phyloP scores from a whole-genome alignment of 2,888 invertebrate genomes.

The Liodrosophila aerea region DNA sequence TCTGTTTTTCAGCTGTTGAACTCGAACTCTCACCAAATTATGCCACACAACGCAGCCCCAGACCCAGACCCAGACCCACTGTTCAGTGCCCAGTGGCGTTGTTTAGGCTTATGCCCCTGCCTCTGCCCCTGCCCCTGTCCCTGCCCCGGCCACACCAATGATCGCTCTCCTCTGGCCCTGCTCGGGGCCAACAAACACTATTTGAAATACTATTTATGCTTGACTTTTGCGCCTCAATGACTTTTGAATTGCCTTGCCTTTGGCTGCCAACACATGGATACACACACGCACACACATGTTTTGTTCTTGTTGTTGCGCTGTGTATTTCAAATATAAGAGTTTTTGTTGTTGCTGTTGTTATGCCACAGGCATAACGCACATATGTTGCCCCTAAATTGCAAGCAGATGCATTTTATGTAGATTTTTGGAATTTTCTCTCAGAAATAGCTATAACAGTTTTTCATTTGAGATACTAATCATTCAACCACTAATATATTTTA shows the following conservation, averaged over 20 bases:
- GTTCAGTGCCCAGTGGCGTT: slow-evolving; percentile 53
- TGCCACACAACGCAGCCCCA: slow-evolving; percentile 66
- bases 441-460: slow-evolving; percentile 8
- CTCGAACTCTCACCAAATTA: slow-evolving; percentile 78
- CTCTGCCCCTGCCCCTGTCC: not conserved
- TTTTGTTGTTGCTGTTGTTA: slow-evolving; percentile 24
- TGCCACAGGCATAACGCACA: slow-evolving; percentile 54
- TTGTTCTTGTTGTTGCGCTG: slow-evolving; percentile 22
- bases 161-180: slow-evolving; percentile 23
- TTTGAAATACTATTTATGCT: slow-evolving; percentile 76
- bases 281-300: slow-evolving; percentile 15
- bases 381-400: slow-evolving; percentile 63
- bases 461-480: not conserved
- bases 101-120: slow-evolving; percentile 21
- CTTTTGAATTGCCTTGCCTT: slow-evolving; percentile 79
- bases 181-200: slow-evolving; percentile 73
- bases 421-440: slow-evolving; percentile 28
- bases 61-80: slow-evolving; percentile 53
- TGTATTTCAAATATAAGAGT: slow-evolving; percentile 21
- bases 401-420: slow-evolving; percentile 49
- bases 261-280: slow-evolving; percentile 60
- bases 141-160: not conserved
- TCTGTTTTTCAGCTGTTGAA: slow-evolving; percentile 73
- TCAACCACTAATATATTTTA: too few species aligned
- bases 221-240: slow-evolving; percentile 79